Percentiles rank a stretch among this genome's conserved stretches.
Evolutionary conservation across 2,888 invertebrate genomes (phyloP).

Genomic region (Sycophila texana): DNA sequence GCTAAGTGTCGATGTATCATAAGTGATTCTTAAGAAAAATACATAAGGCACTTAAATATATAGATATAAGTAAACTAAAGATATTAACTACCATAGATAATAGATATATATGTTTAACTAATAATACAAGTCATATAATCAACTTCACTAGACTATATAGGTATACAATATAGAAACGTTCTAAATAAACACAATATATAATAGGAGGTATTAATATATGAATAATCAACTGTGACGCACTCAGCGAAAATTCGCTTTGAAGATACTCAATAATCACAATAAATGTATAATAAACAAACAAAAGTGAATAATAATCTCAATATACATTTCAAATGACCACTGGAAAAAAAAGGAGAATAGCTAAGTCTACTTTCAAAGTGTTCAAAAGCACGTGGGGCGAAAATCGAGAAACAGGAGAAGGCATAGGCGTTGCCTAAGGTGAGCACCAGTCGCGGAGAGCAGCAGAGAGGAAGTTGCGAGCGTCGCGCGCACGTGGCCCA

Average conservation of each 20-base stretch:
- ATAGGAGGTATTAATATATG: slow-evolving; percentile 26
- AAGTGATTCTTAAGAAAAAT: slow-evolving; percentile 26
- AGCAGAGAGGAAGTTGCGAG: not conserved
- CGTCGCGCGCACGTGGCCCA: slow-evolving; percentile 2
- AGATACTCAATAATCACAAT: not conserved
- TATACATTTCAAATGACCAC: not conserved
- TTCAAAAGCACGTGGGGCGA: not conserved
- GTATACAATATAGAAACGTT: slow-evolving; percentile 31
- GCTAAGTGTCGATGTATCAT: slow-evolving; percentile 21
- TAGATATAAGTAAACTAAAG: slow-evolving; percentile 43
- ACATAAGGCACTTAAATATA: slow-evolving; percentile 19
- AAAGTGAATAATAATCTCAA: not conserved
- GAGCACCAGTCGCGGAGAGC: not conserved
- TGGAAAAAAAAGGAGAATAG: not conserved
- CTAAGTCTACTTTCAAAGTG: too few relatives aligned
- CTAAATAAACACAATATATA: slow-evolving; percentile 42
- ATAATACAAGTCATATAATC: slow-evolving; percentile 27
- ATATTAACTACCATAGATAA: slow-evolving; percentile 33
- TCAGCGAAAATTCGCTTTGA: slow-evolving; percentile 16
- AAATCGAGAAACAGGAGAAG: not conserved
- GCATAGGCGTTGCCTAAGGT: not conserved
- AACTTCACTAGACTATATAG: slow-evolving; percentile 39
- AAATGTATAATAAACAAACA: not conserved
- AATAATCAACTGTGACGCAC: slow-evolving; percentile 36
- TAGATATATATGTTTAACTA: slow-evolving; percentile 39